These are phyloP conservation scores for Nephrotoma guestfalica DNA, from an alignment of 2,888 invertebrate species.

Conservation along the genomic window DNA sequence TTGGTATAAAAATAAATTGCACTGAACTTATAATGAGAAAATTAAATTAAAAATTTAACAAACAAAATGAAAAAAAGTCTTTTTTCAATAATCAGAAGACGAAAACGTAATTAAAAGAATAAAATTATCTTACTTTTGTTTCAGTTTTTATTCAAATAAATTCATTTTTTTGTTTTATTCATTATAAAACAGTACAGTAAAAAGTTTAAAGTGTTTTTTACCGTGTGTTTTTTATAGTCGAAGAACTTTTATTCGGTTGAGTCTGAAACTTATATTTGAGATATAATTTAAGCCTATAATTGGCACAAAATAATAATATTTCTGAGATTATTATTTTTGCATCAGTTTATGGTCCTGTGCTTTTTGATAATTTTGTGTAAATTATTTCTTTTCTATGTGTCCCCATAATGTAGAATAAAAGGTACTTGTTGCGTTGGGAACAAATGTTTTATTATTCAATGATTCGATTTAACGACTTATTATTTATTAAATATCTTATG, in stretches of 20 bases:
- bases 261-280: too few relatives aligned
- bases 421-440: background rate
- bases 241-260: background rate
- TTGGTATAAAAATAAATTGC: background rate
- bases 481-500: background rate
- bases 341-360: background rate
- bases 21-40: background rate
- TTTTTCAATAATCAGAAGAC: background rate
- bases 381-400: background rate
- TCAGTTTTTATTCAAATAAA: background rate
- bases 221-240: background rate
- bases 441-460: background rate
- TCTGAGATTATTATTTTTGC: background rate
- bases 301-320: too few relatives aligned
- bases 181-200: background rate
- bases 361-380: background rate
- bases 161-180: background rate
- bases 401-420: background rate
- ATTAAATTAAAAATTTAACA: background rate
- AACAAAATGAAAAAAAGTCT: background rate
- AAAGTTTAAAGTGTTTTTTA: background rate
- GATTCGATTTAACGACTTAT: background rate
- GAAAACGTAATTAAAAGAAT: background rate
- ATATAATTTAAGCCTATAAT: too few relatives aligned
- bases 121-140: background rate